Evolutionary conservation across 2,797 vertebrate genomes (phyloP).

Genomic region (Crax fasciolata): DNA sequence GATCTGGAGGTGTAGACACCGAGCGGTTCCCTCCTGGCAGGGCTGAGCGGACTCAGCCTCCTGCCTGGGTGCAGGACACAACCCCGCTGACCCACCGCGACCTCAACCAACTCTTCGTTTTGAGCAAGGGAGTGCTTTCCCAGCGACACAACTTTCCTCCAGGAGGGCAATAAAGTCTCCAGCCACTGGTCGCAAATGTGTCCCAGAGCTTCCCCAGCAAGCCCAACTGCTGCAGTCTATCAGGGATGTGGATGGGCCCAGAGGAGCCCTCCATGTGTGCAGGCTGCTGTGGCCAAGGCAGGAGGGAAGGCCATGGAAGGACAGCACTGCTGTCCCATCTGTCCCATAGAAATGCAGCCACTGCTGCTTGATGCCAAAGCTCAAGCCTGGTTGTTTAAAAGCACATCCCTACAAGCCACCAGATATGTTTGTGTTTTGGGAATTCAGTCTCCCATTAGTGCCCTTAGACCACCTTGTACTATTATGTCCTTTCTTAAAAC

Average conservation of each 20-base stretch:
- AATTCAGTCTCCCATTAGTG: background rate
- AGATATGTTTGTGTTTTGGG: background rate
- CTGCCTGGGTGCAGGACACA: rapidly evolving
- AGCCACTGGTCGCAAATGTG: background rate
- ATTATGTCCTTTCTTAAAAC: background rate
- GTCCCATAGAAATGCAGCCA: rapidly evolving
- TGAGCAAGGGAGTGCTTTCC: background rate
- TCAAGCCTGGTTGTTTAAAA: background rate
- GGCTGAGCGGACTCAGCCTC: background rate
- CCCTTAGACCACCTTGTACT: background rate
- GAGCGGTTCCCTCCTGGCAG: rapidly evolving
- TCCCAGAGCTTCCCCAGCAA: background rate
- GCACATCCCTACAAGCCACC: background rate
- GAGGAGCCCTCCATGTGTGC: background rate
- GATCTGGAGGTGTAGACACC: background rate
- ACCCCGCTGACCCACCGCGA: background rate
- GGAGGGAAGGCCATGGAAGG: background rate
- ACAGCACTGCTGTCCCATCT: background rate
- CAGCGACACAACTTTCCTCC: background rate
- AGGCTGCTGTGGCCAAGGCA: background rate
- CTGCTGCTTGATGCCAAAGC: background rate
- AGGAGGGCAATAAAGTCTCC: background rate
- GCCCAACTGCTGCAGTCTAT: background rate
- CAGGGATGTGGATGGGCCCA: too few relatives aligned
- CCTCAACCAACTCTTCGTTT: background rate